Conservation (phyloP, 2,113 vertebrate genomes). For the Scolopax mira region DNA sequence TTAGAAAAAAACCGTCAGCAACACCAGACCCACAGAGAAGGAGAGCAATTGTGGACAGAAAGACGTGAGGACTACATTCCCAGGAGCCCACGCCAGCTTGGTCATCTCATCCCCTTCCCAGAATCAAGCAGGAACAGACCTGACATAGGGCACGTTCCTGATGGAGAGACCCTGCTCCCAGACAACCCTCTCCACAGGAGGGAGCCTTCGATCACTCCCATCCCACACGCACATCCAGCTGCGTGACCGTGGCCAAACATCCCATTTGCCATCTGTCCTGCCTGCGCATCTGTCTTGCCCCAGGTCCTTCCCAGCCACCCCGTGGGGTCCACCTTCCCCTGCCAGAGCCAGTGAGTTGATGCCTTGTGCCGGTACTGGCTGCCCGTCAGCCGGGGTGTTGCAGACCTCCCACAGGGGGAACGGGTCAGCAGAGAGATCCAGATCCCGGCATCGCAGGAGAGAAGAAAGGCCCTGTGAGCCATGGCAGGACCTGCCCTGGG, state of each 20-base stretch:
- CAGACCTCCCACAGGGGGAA: not conserved
- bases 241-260: rapidly evolving
- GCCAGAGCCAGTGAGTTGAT: not conserved
- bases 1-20: slow-evolving; percentile 34
- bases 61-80: not conserved
- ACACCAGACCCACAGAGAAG: not conserved
- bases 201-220: rapidly evolving
- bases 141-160: not conserved
- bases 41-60: not conserved
- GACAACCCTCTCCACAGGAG: not conserved
- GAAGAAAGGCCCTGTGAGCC: rapidly evolving
- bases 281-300: rapidly evolving
- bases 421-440: not conserved
- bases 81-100: rapidly evolving
- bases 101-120: not conserved
- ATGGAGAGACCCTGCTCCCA: not conserved
- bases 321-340: not conserved
- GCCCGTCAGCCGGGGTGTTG: not conserved
- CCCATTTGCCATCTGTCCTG: not conserved
- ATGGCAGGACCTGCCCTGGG: not conserved
- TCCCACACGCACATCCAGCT: rapidly evolving
- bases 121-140: not conserved
- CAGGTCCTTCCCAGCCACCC: not conserved
- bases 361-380: not conserved
- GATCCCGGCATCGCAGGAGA: not conserved